These are phyloP conservation scores for Beroe forskalii DNA, from an alignment of 37 sponge, comb jelly and placozoan genomes.

Conservation along the genomic window DNA sequence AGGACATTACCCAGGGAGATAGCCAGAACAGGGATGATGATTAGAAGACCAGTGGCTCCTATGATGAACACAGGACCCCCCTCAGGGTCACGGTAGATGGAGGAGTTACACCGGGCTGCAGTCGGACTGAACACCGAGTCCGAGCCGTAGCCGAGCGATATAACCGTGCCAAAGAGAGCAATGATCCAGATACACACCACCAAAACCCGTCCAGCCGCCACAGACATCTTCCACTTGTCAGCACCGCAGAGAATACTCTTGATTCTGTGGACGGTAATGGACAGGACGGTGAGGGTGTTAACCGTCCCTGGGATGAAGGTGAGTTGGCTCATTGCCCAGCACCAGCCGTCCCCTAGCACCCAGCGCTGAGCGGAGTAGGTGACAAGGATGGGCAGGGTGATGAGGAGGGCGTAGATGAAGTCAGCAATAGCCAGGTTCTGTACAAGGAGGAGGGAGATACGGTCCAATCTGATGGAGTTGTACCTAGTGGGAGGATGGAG, in stretches of 20 bases:
- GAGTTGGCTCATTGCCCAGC: slow-evolving; percentile 10
- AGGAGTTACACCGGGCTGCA: slow-evolving; percentile 8
- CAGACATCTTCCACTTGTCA: not conserved
- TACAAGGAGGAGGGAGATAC: not conserved
- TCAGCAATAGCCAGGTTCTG: not conserved
- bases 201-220: not conserved
- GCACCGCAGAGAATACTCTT: not conserved
- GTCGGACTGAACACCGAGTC: slow-evolving; percentile 2
- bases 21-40: not conserved
- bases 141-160: not conserved
- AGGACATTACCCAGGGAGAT: not conserved
- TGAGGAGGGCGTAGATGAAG: no score
- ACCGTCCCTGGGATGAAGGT: slow-evolving; percentile 14
- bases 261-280: not conserved
- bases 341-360: slow-evolving; percentile 17
- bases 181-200: not conserved
- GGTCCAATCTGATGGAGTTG: not conserved
- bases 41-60: not conserved
- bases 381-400: not conserved
- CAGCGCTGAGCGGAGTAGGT: not conserved
- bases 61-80: slow-evolving; percentile 16
- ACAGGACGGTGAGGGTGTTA: not conserved
- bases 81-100: slow-evolving; percentile 11
- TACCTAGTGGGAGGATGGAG: no score
- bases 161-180: not conserved